Conservation (phyloP, 2,888 invertebrate genomes). For the Allolobophora icterica region DNA sequence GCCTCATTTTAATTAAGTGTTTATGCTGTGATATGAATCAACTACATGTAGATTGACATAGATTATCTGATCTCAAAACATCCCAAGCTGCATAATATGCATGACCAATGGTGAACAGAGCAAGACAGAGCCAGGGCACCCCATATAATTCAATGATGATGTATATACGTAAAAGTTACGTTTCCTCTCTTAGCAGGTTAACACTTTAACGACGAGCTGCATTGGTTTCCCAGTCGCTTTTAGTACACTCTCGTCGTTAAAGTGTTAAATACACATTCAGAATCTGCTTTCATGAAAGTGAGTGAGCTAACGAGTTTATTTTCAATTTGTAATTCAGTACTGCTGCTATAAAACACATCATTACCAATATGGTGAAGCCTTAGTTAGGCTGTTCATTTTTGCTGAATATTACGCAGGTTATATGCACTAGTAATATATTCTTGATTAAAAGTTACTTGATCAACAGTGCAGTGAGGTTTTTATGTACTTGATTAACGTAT, state of each 20-base stretch:
- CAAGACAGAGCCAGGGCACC: not conserved
- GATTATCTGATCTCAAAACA: no score
- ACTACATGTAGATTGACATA: no score
- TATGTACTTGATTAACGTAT: no score
- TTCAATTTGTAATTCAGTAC: not conserved
- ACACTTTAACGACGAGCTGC: no score
- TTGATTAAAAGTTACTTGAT: no score
- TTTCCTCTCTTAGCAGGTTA: not conserved
- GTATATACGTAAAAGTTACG: not conserved
- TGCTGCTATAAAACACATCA: not conserved
- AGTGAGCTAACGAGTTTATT: not conserved
- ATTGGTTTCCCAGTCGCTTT: no score
- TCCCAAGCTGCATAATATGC: not conserved
- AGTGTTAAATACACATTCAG: not conserved
- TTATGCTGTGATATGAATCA: not conserved
- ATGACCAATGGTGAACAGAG: not conserved
- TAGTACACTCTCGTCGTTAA: no score
- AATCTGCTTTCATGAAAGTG: not conserved
- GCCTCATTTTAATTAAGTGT: not conserved
- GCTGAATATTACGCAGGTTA: no score
- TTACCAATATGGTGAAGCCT: no score
- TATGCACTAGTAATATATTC: no score
- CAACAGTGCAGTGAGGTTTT: no score
- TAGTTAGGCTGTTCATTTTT: no score
- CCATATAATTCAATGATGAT: not conserved